Conservation (phyloP, 2,797 vertebrate species). For the Echiichthys vipera region DNA sequence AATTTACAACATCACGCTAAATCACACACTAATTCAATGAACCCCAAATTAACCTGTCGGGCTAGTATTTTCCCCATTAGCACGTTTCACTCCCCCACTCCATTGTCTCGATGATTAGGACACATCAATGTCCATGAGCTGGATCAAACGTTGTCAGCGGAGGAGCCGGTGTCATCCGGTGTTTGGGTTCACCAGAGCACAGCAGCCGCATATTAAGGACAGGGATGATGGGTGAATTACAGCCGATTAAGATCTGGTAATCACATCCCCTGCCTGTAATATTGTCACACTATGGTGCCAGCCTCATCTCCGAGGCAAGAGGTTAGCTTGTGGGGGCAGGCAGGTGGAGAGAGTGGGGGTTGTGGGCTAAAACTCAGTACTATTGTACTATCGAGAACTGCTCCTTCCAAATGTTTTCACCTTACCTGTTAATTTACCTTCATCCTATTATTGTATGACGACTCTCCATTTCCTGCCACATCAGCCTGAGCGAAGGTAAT, state of each 20-base stretch:
- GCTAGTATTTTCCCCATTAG: conserved; percentile 79
- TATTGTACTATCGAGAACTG: conserved; percentile 22
- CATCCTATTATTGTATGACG: conserved; percentile 29
- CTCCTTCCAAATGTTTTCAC: conserved; percentile 35
- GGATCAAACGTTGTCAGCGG: conserved; percentile 65
- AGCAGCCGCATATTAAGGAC: conserved; percentile 66
- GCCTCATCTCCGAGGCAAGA: conserved; percentile 52
- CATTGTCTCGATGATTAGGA: conserved; percentile 82
- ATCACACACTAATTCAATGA: conserved; percentile 82
- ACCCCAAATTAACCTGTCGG: conserved; percentile 82
- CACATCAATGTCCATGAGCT: conserved; percentile 75
- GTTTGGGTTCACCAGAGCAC: conserved; percentile 63
- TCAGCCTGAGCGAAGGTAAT: conserved; percentile 48
- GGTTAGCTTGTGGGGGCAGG: conserved; percentile 16
- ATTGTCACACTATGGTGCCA: conserved; percentile 53
- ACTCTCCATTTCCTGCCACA: conserved; percentile 53
- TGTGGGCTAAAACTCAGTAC: conserved; percentile 9
- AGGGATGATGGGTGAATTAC: conserved; percentile 75
- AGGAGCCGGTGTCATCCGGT: conserved; percentile 53
- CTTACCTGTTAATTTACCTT: conserved; percentile 37
- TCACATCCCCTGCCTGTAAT: conserved; percentile 75
- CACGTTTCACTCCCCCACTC: conserved; percentile 59
- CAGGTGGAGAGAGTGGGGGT: neutral
- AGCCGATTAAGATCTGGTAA: conserved; percentile 80
- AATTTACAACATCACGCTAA: conserved; percentile 79